Base-by-base conservation (phyloP, 2,113 vertebrate genomes). In the Smithornis capensis region DNA sequence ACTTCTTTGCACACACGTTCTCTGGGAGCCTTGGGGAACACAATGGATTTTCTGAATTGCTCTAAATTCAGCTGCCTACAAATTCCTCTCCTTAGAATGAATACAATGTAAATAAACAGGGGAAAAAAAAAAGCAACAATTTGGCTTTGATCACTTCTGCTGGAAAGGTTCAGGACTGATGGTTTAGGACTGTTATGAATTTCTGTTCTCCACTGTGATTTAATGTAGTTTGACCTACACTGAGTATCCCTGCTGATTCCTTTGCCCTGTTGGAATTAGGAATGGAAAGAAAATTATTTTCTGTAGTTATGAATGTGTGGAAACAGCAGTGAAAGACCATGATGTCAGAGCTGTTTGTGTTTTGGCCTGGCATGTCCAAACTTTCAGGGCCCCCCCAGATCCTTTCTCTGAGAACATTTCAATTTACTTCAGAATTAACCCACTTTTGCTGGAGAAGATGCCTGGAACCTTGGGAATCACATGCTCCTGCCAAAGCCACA, bases 71-170 rank as follows among this genome's bases (percentile, higher is more conserved):
- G 11, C 75, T 82, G 59, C 62, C 33, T 82, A 65, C 45, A 95
- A 92, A 89, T 85, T 50, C 49, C 49, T 55, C 37, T 86, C 12
- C n/a, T 77, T n/a, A 69, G 33, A 65, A 57, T 10, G 23, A 81
- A 44, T 69, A 28, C 4, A 69, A 21, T 47, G 17, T 79, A 67
- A 89, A 73, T 25, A 88, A 57, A 62, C 23, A 35, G 5, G 3
- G 24, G 1, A 3, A 0, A 3, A 3, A 6, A 23, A 17, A 42
- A 50, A 17, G 44, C 0, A 7, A 27, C 19, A 25, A 16, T 62
- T 87, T 47, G 59, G 38, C 67, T 91, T 91, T 95, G 81, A 89
- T 89, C 4, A 35, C 83, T 89, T 73, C 78, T 83, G 60, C 70
- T 93, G 86, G 42, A 88, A 90, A 81, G 53, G n/a, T 55, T 90